These are phyloP conservation scores for Avahi laniger DNA, from an alignment of 2,797 vertebrate species.

Conservation along the genomic window DNA sequence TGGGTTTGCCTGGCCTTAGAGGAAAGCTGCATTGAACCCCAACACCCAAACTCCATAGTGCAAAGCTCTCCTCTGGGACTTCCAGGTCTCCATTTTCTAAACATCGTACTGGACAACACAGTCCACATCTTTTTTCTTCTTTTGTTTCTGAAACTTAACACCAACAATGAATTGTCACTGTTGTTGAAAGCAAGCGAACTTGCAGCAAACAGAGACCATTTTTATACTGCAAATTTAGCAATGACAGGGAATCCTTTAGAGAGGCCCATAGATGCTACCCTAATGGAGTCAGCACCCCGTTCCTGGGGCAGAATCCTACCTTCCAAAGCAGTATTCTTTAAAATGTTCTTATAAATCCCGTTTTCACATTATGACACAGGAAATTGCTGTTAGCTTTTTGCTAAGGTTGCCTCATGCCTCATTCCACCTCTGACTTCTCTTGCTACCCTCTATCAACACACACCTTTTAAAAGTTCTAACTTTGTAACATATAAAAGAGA, in stretches of 20 bases:
- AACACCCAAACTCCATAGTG: neutral
- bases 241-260: neutral
- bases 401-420: neutral
- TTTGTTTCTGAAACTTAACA: constrained; percentile 28
- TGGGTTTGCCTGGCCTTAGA: neutral
- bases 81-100: neutral
- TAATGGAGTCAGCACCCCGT: neutral
- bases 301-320: neutral
- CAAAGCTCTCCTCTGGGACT: neutral
- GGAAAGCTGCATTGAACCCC: neutral
- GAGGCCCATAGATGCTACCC: neutral
- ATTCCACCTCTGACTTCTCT: neutral
- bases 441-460: constrained; percentile 27
- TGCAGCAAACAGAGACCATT: neutral
- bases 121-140: neutral
- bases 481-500: constrained; percentile 83
- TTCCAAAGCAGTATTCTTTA: neutral
- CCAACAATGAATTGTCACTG: neutral
- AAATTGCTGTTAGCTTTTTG: constrained; percentile 12
- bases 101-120: neutral
- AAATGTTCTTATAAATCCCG: neutral
- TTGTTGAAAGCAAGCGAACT: constrained; percentile 24
- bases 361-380: neutral
- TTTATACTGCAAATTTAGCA: neutral
- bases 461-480: constrained; percentile 83